phyloP scores from a whole-genome alignment of 2,888 invertebrate species.

The Bedellia somnulentella region DNA sequence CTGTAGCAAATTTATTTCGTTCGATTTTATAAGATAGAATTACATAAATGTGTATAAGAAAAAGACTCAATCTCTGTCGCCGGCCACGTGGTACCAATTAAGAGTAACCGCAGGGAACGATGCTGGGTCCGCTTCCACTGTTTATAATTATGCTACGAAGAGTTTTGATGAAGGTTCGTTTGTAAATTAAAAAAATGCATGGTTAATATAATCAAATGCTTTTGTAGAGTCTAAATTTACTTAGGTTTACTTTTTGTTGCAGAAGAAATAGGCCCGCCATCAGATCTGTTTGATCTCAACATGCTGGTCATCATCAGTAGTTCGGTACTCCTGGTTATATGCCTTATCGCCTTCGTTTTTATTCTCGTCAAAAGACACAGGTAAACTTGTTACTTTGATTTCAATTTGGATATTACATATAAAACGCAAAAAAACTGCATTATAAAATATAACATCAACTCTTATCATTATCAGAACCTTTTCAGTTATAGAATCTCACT shows the following conservation, averaged over 20 bases:
- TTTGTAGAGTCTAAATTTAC: too few relatives aligned
- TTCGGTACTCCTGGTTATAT: conserved; percentile 40
- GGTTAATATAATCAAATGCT: too few relatives aligned
- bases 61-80: conserved; percentile 56
- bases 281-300: conserved; percentile 44
- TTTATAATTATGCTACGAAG: conserved; percentile 63
- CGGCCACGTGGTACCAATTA: conserved; percentile 66
- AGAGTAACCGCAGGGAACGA: conserved; percentile 64
- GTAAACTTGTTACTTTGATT: conserved; percentile 18
- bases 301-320: conserved; percentile 55
- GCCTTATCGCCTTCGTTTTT: conserved; percentile 44
- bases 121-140: conserved; percentile 61
- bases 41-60: too few relatives aligned
- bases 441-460: neutral
- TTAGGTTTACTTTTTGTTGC: conserved; percentile 14
- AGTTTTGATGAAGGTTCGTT: conserved; percentile 65
- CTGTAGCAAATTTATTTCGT: too few relatives aligned
- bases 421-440: neutral
- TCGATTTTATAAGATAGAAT: too few relatives aligned
- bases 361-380: conserved; percentile 43
- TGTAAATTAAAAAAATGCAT: conserved; percentile 20
- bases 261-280: conserved; percentile 55
- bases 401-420: neutral
- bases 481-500: neutral
- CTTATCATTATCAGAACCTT: neutral